These are phyloP conservation scores for Amphipyra tragopoginis DNA, from an alignment of 2,888 invertebrate genomes.

Conservation along the genomic window DNA sequence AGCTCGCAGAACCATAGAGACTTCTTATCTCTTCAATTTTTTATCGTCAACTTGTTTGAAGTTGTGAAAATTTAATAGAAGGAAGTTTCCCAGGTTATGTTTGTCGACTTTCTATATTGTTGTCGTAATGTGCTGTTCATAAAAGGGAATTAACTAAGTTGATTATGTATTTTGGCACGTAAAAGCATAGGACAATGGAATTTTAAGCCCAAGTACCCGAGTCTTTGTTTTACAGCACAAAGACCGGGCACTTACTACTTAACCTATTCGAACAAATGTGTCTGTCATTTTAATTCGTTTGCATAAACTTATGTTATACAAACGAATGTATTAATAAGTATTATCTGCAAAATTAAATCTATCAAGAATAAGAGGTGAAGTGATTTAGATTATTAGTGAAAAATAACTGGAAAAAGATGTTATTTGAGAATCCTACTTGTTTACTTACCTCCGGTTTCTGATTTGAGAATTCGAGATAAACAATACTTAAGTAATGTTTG, in stretches of 20 bases:
- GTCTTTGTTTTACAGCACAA: conserved; percentile 6
- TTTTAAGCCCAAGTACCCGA: conserved; percentile 1
- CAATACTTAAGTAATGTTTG: too few relatives aligned
- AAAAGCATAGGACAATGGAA: conserved; percentile 15
- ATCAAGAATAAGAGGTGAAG: too few relatives aligned
- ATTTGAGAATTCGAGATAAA: too few relatives aligned
- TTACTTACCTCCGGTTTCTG: too few relatives aligned
- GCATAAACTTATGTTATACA: too few relatives aligned
- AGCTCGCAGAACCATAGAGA: conserved; percentile 40
- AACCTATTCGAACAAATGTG: background rate
- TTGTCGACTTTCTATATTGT: conserved; percentile 68
- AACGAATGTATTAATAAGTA: too few relatives aligned
- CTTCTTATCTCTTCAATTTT: conserved; percentile 66
- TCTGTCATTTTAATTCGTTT: background rate
- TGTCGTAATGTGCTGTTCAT: conserved; percentile 38
- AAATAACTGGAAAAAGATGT: too few relatives aligned
- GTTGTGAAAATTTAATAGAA: conserved; percentile 69
- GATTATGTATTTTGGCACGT: conserved; percentile 31
- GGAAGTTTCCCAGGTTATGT: conserved; percentile 63
- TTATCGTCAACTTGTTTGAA: conserved; percentile 72
- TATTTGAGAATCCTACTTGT: too few relatives aligned
- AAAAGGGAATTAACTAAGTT: conserved; percentile 32
- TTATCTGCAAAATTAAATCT: too few relatives aligned
- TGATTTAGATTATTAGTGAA: too few relatives aligned
- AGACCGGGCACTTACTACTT: background rate